Conservation (phyloP, 2,888 invertebrate genomes). For the Orthosia gracilis region DNA sequence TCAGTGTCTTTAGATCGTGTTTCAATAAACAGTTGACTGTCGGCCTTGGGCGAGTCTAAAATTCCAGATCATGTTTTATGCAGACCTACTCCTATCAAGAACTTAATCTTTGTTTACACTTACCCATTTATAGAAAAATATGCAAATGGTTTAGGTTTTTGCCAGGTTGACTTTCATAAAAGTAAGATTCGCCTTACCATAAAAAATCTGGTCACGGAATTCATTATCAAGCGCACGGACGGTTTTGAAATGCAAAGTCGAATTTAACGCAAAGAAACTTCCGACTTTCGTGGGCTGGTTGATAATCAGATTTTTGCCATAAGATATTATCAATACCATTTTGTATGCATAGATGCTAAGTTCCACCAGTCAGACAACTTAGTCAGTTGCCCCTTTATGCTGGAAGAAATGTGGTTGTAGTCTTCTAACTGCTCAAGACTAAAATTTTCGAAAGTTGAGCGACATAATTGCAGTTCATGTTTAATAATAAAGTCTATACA, state of each 20-base stretch:
- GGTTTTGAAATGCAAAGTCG: constrained; percentile 35
- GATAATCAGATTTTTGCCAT: constrained; percentile 13
- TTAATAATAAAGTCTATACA: not conserved
- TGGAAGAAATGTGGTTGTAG: too few relatives aligned
- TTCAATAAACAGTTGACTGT: not conserved
- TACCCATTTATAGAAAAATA: not conserved
- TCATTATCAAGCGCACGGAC: constrained; percentile 44
- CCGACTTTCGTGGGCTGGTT: constrained; percentile 2
- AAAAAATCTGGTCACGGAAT: constrained; percentile 47
- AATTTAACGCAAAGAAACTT: constrained; percentile 20
- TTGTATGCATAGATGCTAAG: constrained; percentile 9
- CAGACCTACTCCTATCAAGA: too few relatives aligned
- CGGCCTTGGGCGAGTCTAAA: not conserved
- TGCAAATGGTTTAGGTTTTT: not conserved
- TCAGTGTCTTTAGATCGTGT: not conserved
- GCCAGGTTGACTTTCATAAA: not conserved
- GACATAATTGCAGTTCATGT: not conserved
- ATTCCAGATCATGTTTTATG: not conserved
- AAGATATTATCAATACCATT: not conserved
- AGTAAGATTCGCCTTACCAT: constrained; percentile 1
- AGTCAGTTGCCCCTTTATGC: not conserved
- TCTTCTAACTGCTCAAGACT: not conserved
- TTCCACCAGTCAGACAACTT: not conserved
- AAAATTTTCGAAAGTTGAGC: not conserved
- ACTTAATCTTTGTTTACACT: too few relatives aligned